These are phyloP conservation scores for Microtus richardsoni DNA, from an alignment of 2,113 vertebrate species.

Conservation along the genomic window DNA sequence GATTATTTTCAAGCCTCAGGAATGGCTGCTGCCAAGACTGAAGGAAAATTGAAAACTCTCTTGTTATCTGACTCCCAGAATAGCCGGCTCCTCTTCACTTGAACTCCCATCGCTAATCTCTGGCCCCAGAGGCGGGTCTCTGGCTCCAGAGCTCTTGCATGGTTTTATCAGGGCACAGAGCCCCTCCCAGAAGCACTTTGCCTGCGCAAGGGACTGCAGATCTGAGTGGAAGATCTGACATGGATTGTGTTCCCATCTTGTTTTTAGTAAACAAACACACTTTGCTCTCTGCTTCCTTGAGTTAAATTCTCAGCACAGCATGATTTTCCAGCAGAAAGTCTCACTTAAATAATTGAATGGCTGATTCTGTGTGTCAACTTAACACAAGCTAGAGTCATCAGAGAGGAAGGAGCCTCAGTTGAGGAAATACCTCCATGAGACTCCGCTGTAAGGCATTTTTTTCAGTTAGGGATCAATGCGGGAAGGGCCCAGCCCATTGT, in stretches of 20 bases:
- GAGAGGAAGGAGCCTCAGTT: background rate
- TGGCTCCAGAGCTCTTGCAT: background rate
- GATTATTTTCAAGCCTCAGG: background rate
- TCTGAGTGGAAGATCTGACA: background rate
- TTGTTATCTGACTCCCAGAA: slow-evolving; percentile 61
- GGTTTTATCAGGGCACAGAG: slow-evolving; percentile 6
- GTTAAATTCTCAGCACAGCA: background rate
- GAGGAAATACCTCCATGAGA: background rate
- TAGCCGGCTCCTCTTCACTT: slow-evolving; percentile 39
- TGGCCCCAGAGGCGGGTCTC: background rate
- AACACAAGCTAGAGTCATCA: background rate
- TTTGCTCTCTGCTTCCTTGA: background rate
- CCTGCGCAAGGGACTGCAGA: accelerated
- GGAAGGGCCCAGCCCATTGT: background rate
- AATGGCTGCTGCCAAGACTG: background rate
- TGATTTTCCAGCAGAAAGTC: background rate
- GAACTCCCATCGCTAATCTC: slow-evolving; percentile 30
- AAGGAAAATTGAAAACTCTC: slow-evolving; percentile 19
- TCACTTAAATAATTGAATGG: background rate
- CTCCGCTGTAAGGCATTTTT: background rate
- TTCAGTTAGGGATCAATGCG: background rate
- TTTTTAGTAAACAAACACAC: background rate
- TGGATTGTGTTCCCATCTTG: accelerated
- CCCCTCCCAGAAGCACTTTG: background rate
- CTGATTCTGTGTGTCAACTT: background rate